Evolutionary conservation across 92 coral and sea anemone genomes (phyloP).

Genomic region (Siderastrea radians): DNA sequence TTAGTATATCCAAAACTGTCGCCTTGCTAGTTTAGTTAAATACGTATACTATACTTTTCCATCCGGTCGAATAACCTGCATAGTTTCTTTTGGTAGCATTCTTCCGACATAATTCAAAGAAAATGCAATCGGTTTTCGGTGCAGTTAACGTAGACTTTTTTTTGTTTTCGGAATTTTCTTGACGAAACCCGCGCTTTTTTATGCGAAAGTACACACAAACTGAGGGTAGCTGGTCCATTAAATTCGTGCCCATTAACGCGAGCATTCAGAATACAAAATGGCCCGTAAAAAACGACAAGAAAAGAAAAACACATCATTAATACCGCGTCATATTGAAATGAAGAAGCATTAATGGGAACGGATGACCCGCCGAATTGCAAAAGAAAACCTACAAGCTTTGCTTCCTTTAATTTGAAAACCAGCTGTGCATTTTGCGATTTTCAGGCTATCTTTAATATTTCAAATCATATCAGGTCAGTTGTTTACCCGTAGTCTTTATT

Average conservation of each 20-base stretch:
- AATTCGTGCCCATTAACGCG: conserved; percentile 23
- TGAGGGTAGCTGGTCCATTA: conserved; percentile 22
- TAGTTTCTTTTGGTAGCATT: not conserved
- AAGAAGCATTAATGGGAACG: conserved; percentile 13
- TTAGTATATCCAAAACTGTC: not conserved
- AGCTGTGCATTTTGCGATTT: conserved; percentile 15
- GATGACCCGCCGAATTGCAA: conserved; percentile 16
- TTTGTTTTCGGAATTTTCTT: not conserved
- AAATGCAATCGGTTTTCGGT: not conserved
- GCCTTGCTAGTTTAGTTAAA: not conserved
- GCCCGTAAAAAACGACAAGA: conserved; percentile 40
- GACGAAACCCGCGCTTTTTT: not conserved
- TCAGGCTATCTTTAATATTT: not conserved
- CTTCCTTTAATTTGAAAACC: not conserved
- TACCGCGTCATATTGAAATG: conserved; percentile 40
- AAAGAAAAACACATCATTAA: conserved; percentile 46
- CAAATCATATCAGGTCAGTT: conserved; percentile 6
- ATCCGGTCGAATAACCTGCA: not conserved
- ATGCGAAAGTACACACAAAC: not conserved
- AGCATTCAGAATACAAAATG: conserved; percentile 29
- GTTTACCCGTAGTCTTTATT: conserved; percentile 28
- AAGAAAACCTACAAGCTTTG: not conserved
- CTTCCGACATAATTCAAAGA: conserved; percentile 14
- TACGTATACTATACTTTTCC: not conserved
- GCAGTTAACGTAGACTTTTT: not conserved